Percentiles rank a stretch among this genome's conserved stretches.
Conservation (phyloP, 2,797 vertebrate species). For the Scyliorhinus canicula region DNA sequence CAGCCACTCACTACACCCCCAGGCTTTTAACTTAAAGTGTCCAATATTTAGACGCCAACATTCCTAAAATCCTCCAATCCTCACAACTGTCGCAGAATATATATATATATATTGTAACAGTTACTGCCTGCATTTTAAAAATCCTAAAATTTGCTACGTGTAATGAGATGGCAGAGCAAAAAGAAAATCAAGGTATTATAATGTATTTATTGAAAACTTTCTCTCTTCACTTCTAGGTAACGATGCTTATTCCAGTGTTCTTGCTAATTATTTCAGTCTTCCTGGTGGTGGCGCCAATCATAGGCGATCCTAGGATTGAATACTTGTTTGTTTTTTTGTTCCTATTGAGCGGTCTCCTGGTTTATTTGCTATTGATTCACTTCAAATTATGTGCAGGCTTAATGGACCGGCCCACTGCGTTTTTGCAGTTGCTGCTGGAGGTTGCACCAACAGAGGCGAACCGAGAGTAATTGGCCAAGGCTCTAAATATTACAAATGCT, state of each 20-base stretch:
- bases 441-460: constrained; percentile 70
- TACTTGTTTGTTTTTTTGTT: constrained; percentile 73
- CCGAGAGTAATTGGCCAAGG: constrained; percentile 12
- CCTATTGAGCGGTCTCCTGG: constrained; percentile 66
- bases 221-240: constrained; percentile 61
- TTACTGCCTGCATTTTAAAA: neutral
- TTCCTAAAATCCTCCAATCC: too few relatives aligned
- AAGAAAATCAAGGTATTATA: constrained; percentile 28
- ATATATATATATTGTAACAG: neutral
- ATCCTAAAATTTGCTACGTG: neutral
- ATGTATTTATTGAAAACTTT: constrained; percentile 41
- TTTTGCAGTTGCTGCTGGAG: constrained; percentile 79
- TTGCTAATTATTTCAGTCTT: constrained; percentile 67
- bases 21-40: too few relatives aligned
- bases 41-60: too few relatives aligned
- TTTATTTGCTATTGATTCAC: constrained; percentile 75
- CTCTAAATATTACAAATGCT: neutral
- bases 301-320: constrained; percentile 72
- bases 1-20: too few relatives aligned
- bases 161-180: neutral
- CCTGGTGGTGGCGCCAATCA: constrained; percentile 74
- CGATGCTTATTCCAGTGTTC: constrained; percentile 69
- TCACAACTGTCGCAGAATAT: too few relatives aligned
- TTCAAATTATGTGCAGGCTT: constrained; percentile 64
- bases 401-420: constrained; percentile 61